phyloP scores from a whole-genome alignment of 2,888 invertebrate species.

The Tachina fera region DNA sequence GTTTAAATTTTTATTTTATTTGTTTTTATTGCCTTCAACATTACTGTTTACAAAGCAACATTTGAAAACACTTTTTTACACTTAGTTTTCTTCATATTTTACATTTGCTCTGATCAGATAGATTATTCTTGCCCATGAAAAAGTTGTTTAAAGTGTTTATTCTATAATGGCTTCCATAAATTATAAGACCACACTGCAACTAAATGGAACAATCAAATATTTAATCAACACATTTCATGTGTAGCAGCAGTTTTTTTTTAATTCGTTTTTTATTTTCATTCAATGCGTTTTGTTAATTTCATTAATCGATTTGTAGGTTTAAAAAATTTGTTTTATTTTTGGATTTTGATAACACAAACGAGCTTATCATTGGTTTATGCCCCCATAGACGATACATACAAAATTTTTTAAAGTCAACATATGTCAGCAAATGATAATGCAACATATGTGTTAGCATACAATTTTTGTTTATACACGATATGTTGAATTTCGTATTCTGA shows the following conservation, averaged over 20 bases:
- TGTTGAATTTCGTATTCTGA: no score
- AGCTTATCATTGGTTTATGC: no score
- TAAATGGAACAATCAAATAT: constrained; percentile 38
- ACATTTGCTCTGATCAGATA: constrained; percentile 15
- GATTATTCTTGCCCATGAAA: neutral
- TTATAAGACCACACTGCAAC: constrained; percentile 28
- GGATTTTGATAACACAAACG: neutral
- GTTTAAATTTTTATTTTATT: neutral
- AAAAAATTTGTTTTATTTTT: constrained; percentile 7
- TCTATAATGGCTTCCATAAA: constrained; percentile 23
- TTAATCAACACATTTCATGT: constrained; percentile 10
- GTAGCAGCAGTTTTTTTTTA: neutral
- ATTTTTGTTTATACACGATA: no score
- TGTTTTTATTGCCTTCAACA: constrained; percentile 32
- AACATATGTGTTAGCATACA: no score
- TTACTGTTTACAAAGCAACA: constrained; percentile 26
- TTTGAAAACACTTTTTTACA: constrained; percentile 40
- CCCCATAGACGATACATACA: no score
- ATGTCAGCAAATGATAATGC: no score
- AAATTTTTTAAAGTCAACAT: no score
- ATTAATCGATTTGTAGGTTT: constrained; percentile 23
- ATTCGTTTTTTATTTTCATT: neutral
- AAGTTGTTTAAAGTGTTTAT: constrained; percentile 24
- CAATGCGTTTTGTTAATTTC: constrained; percentile 40
- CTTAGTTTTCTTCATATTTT: neutral